Evolutionary conservation across 2,113 vertebrate genomes (phyloP).

Genomic region (Synodontis membranacea): DNA sequence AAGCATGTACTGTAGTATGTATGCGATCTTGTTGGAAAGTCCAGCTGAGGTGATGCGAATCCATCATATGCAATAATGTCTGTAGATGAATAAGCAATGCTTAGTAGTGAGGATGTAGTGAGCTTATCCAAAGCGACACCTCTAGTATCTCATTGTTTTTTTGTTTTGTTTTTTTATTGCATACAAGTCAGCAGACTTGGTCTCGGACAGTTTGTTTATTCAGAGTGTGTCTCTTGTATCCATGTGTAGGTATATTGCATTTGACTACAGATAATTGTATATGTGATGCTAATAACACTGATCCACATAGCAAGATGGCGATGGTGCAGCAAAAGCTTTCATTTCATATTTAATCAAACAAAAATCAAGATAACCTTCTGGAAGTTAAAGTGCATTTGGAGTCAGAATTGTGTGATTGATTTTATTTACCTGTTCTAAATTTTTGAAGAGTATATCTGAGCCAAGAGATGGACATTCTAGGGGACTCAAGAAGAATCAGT

Average conservation of each 20-base stretch:
- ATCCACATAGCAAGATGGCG: not conserved
- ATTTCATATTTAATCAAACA: not conserved
- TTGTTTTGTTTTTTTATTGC: slow-evolving; percentile 50
- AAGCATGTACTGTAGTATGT: not conserved
- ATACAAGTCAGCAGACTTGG: slow-evolving; percentile 42
- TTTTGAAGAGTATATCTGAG: not conserved
- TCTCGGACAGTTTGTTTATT: slow-evolving; percentile 38
- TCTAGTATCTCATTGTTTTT: slow-evolving; percentile 42
- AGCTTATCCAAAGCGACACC: slow-evolving; percentile 31
- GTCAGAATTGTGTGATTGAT: not conserved
- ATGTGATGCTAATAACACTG: slow-evolving; percentile 27
- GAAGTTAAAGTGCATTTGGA: not conserved
- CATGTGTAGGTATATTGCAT: slow-evolving; percentile 20
- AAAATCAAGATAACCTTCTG: not conserved
- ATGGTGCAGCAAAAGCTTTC: not conserved
- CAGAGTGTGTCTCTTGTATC: slow-evolving; percentile 21
- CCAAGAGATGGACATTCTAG: not conserved
- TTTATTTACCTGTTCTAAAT: not conserved
- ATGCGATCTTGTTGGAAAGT: not conserved
- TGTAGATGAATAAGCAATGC: slow-evolving; percentile 9
- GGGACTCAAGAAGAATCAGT: not conserved
- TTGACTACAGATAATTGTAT: slow-evolving; percentile 22
- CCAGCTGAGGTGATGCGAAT: slow-evolving; percentile 4
- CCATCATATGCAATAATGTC: not conserved
- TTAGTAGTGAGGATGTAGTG: slow-evolving; percentile 21